A percentile compares a stretch with the other conserved stretches of the same genome.
phyloP scores from a whole-genome alignment of 2,888 invertebrate genomes.

The Ariolimax columbianus region DNA sequence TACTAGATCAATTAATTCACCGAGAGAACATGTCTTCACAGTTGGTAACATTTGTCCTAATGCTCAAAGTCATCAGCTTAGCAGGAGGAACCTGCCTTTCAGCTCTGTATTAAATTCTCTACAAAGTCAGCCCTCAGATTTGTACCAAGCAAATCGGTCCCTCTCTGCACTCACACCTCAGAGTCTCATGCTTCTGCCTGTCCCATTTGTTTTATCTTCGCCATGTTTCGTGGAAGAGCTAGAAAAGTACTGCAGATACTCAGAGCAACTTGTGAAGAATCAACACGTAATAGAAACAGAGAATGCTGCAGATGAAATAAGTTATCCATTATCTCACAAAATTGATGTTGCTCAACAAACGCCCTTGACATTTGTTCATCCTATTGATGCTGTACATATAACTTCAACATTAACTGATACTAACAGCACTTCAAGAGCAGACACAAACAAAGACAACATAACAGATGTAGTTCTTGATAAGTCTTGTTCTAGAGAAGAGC shows the following conservation, averaged over 20 bases:
- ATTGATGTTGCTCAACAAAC: not conserved
- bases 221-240: not conserved
- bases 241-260: slow-evolving; percentile 10
- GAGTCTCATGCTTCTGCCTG: slow-evolving; percentile 10
- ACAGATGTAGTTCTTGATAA: not conserved
- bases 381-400: no score
- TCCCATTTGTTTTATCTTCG: slow-evolving; percentile 4
- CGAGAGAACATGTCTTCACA: not conserved
- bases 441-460: no score
- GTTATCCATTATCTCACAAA: slow-evolving; percentile 2
- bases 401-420: not conserved
- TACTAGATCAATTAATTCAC: not conserved
- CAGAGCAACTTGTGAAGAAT: not conserved
- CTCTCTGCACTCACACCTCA: not conserved
- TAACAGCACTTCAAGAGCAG: not conserved
- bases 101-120: not conserved
- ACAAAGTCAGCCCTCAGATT: not conserved
- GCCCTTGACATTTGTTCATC: not conserved
- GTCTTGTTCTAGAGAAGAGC: not conserved
- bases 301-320: not conserved
- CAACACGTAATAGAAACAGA: not conserved
- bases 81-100: not conserved
- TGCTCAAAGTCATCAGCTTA: not conserved
- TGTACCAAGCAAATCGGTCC: not conserved
- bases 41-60: not conserved